Evolutionary conservation across 2,113 vertebrate species (phyloP).

Genomic region (Corythornis vintsioides): DNA sequence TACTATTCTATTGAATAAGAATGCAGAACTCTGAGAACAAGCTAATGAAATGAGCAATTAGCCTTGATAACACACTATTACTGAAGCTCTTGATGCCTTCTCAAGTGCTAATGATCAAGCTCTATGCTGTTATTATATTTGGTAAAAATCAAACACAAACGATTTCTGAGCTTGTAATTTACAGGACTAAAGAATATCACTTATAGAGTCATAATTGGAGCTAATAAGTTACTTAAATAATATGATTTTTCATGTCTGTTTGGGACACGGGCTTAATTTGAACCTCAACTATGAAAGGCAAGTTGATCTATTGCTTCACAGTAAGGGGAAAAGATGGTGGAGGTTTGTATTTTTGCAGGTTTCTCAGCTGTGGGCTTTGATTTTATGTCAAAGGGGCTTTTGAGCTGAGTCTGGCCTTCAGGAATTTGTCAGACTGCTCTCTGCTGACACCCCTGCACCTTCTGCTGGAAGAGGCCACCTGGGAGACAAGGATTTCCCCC

Average conservation of each 20-base stretch:
- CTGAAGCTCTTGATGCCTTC: neutral
- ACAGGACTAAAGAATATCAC: neutral
- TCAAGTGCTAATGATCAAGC: neutral
- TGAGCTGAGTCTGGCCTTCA: neutral
- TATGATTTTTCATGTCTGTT: neutral
- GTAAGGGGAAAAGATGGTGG: neutral
- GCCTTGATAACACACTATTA: neutral
- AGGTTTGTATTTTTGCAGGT: neutral
- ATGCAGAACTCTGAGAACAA: neutral
- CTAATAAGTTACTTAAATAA: neutral
- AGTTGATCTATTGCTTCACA: neutral
- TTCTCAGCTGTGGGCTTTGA: neutral
- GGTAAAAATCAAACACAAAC: neutral
- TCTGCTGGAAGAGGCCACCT: neutral
- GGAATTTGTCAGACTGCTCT: neutral
- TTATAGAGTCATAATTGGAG: neutral
- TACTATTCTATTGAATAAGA: neutral
- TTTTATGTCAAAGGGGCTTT: neutral
- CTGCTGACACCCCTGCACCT: neutral
- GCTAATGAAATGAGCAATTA: slow-evolving; percentile 33
- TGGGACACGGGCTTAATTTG: neutral
- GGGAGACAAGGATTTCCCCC: neutral
- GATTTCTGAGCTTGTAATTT: neutral
- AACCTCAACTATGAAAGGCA: neutral
- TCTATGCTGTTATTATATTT: neutral